phyloP scores from a whole-genome alignment of 1,140 invertebrate genomes.

The Oppia nitens region DNA sequence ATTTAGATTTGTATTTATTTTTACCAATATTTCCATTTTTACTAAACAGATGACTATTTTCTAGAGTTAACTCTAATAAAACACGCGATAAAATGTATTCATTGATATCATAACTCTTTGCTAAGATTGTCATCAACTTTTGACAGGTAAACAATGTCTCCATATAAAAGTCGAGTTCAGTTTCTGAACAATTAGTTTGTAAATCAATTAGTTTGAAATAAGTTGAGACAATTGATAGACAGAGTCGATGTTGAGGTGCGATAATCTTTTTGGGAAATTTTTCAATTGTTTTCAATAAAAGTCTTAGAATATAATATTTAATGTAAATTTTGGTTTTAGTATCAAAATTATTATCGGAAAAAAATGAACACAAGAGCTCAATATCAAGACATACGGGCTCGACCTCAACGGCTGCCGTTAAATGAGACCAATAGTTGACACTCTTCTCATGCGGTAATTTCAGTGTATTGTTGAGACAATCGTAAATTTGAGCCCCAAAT shows the following conservation, averaged over 20 bases:
- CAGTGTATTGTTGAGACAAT: constrained; percentile 11
- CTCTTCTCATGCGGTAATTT: constrained; percentile 2
- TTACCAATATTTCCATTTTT: neutral
- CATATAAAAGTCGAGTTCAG: constrained; percentile 3
- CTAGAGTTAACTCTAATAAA: constrained; percentile 10
- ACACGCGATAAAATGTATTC: constrained; percentile 12
- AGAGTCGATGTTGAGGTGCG: constrained; percentile 13
- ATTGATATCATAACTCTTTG: neutral
- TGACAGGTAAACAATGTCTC: constrained; percentile 3
- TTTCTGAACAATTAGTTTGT: neutral
- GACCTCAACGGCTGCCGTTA: constrained; percentile 5
- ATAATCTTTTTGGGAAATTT: neutral
- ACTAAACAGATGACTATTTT: neutral
- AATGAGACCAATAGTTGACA: constrained; percentile 10
- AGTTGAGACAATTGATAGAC: constrained; percentile 5
- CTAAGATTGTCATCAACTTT: constrained; percentile 9
- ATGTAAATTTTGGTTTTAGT: neutral
- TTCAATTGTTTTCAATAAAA: constrained; percentile 10
- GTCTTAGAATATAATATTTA: constrained; percentile 11
- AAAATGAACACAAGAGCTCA: neutral
- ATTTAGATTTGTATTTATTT: neutral
- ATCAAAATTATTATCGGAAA: constrained; percentile 1
- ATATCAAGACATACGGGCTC: constrained; percentile 5
- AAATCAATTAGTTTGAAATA: constrained; percentile 12
- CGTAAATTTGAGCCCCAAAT: constrained; percentile 7